Conservation (phyloP, 2,888 invertebrate genomes). For the Sphecodes monilicornis region DNA sequence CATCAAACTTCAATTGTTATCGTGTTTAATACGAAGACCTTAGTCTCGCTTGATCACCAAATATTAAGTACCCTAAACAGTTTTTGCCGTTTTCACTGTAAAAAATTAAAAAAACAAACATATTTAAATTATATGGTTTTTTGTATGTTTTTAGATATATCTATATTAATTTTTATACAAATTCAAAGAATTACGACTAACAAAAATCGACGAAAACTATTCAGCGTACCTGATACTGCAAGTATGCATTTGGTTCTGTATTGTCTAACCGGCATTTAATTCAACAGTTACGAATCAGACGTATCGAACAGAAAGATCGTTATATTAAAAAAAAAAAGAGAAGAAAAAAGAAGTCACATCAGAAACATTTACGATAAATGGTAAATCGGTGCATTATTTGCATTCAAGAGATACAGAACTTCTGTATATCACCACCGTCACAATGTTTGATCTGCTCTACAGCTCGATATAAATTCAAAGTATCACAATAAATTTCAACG, state of each 20-base stretch:
- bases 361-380: slow-evolving; percentile 46
- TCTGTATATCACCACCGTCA: slow-evolving; percentile 13
- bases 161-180: neutral
- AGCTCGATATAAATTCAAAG: slow-evolving; percentile 53
- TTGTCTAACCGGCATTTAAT: slow-evolving; percentile 63
- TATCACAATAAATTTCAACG: slow-evolving; percentile 42
- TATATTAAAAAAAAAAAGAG: slow-evolving; percentile 48
- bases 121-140: neutral
- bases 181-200: neutral
- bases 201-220: slow-evolving; percentile 35
- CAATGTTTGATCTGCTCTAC: slow-evolving; percentile 31
- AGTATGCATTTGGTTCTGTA: slow-evolving; percentile 50
- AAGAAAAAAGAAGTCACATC: slow-evolving; percentile 21
- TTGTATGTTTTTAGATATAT: neutral
- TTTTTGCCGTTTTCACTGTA: neutral
- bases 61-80: neutral
- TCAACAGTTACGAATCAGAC: slow-evolving; percentile 50
- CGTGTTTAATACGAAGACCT: slow-evolving; percentile 24
- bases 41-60: slow-evolving; percentile 12
- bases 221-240: slow-evolving; percentile 6
- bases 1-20: slow-evolving; percentile 12
- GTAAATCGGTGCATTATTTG: slow-evolving; percentile 45
- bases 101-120: slow-evolving; percentile 17
- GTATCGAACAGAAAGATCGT: slow-evolving; percentile 30
- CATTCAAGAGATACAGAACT: slow-evolving; percentile 56